Evolutionary conservation across 2,797 vertebrate species (phyloP).

Genomic region (Melanotaenia nigrans): DNA sequence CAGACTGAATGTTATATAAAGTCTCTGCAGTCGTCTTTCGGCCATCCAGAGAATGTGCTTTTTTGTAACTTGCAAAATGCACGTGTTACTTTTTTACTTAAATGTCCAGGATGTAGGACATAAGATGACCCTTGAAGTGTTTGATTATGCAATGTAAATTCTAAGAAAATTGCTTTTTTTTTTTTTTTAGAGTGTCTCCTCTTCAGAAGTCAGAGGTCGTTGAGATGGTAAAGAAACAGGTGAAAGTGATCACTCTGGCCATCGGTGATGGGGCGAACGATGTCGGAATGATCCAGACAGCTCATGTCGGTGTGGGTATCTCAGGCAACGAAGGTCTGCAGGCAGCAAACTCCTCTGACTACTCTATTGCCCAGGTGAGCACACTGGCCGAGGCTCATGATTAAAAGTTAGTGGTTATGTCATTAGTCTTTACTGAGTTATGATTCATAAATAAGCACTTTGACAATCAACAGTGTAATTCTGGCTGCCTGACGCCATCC

Average conservation of each 20-base stretch:
- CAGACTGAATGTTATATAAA: neutral
- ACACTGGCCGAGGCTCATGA: neutral
- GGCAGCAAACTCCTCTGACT: conserved; percentile 98
- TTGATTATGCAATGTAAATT: neutral
- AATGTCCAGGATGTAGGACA: neutral
- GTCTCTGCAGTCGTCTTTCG: neutral
- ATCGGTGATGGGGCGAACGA: conserved; percentile 99
- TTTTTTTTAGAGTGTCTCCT: conserved; percentile 90
- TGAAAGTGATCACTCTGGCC: conserved; percentile 95
- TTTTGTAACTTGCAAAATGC: neutral
- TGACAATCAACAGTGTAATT: neutral
- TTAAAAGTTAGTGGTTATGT: neutral
- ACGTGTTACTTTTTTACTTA: neutral
- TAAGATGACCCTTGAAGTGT: neutral
- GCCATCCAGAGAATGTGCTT: neutral
- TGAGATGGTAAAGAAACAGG: conserved; percentile 99
- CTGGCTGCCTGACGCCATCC: neutral
- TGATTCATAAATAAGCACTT: neutral
- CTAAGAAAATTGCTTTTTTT: neutral
- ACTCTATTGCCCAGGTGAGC: conserved; percentile 96
- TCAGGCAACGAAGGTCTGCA: conserved; percentile 98
- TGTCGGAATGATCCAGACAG: conserved; percentile 98
- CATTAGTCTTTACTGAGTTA: neutral
- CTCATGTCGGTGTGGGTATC: conserved; percentile 97
- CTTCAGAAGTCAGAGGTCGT: conserved; percentile 99